Evolutionary conservation across 2,888 invertebrate species (phyloP).

Genomic region (Drosophila maculinotata): DNA sequence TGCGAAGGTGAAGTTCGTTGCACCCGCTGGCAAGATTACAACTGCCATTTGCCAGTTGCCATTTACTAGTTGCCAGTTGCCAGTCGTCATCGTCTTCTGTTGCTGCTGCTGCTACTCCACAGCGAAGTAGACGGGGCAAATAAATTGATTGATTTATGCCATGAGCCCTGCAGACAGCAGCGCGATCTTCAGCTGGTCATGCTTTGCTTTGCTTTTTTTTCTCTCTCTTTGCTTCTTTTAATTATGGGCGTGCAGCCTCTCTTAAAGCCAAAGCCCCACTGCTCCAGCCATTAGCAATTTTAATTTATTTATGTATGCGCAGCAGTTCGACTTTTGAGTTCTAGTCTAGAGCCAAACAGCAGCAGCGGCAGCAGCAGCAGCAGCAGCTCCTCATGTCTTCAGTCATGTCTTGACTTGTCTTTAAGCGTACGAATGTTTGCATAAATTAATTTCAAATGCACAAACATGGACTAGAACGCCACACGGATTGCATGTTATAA

Average conservation of each 20-base stretch:
- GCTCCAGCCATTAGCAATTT: conserved; percentile 74
- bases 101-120: conserved; percentile 7
- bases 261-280: conserved; percentile 45
- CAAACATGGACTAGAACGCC: conserved; percentile 78
- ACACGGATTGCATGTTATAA: conserved; percentile 61
- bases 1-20: conserved; percentile 69
- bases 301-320: conserved; percentile 80
- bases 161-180: conserved; percentile 47
- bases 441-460: conserved; percentile 80
- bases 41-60: conserved; percentile 14
- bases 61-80: conserved; percentile 25
- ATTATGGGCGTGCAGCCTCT: conserved; percentile 70
- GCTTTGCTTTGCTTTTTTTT: conserved; percentile 42
- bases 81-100: conserved; percentile 27
- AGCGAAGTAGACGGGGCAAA: conserved; percentile 53
- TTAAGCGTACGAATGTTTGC: conserved; percentile 71
- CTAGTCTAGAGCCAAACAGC: conserved; percentile 10
- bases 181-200: conserved; percentile 43
- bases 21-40: conserved; percentile 52
- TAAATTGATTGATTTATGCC: conserved; percentile 82
- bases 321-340: conserved; percentile 47
- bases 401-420: conserved; percentile 29
- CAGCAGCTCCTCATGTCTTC: conserved; percentile 48
- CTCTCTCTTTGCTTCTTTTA: conserved; percentile 66
- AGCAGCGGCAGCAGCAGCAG: conserved; percentile 1